phyloP scores from a whole-genome alignment of 53 echinoderm and acorn worm genomes.

The Luidia sarsii region DNA sequence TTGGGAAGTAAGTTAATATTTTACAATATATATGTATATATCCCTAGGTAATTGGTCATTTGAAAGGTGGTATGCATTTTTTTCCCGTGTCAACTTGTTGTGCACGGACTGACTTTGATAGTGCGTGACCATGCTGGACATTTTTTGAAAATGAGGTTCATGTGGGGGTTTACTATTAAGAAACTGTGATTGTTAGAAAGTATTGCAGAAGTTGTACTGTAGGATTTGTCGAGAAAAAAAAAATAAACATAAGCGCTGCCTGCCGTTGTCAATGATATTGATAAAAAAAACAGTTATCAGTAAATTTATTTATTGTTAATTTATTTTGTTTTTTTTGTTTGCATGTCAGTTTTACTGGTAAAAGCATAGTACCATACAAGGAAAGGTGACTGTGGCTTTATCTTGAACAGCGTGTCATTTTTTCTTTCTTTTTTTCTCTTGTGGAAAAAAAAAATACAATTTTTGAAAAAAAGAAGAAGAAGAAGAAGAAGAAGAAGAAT shows the following conservation, averaged over 20 bases:
- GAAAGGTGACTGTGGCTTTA: neutral
- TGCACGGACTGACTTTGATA: constrained; percentile 1
- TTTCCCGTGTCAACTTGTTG: no score
- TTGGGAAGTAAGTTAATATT: constrained; percentile 36
- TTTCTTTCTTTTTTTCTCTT: constrained; percentile 30
- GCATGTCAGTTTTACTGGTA: constrained; percentile 51
- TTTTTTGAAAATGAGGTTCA: constrained; percentile 37
- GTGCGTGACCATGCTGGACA: constrained; percentile 16
- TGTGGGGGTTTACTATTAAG: constrained; percentile 39
- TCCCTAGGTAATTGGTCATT: constrained; percentile 33
- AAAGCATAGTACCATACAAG: constrained; percentile 31
- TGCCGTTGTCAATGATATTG: constrained; percentile 43
- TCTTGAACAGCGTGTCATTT: neutral
- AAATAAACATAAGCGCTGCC: constrained; percentile 25
- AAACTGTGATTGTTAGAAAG: constrained; percentile 54
- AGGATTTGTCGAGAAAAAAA: constrained; percentile 52
- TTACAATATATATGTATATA: constrained; percentile 58
- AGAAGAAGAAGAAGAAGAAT: no score
- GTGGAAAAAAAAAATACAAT: constrained; percentile 26
- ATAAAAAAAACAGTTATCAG: constrained; percentile 3
- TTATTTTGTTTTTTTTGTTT: constrained; percentile 1
- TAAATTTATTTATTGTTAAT: constrained; percentile 11
- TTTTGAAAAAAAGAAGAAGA: no score
- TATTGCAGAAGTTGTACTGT: constrained; percentile 54
- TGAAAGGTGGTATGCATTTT: constrained; percentile 22